These are phyloP conservation scores for Synergus gifuensis DNA, from an alignment of 2,888 invertebrate genomes.

Conservation along the genomic window DNA sequence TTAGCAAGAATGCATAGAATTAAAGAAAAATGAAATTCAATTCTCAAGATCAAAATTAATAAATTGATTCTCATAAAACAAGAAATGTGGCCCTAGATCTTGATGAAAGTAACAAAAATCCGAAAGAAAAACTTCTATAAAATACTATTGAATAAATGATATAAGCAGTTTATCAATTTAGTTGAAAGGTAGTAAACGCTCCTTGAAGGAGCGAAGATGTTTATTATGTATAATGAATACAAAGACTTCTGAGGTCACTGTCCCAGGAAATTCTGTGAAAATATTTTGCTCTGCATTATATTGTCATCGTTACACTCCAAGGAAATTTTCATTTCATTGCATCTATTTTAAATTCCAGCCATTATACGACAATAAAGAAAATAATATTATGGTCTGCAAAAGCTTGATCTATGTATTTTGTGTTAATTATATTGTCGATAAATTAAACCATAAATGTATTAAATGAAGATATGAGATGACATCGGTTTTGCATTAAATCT, in stretches of 20 bases:
- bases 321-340: background rate
- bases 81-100: background rate
- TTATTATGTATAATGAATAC: conserved; percentile 5
- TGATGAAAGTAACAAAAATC: conserved; percentile 1
- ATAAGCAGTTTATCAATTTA: conserved; percentile 23
- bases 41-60: background rate
- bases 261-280: conserved; percentile 13
- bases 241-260: conserved; percentile 5
- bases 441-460: too few species aligned
- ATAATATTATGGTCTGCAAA: too few species aligned
- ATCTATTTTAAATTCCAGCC: background rate
- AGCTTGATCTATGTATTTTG: too few species aligned
- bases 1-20: too few species aligned
- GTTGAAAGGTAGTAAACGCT: conserved; percentile 23
- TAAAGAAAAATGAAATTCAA: background rate
- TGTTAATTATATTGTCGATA: too few species aligned
- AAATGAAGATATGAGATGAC: too few species aligned
- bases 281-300: conserved; percentile 6
- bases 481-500: too few species aligned
- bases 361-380: background rate
- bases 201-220: background rate
- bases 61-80: background rate
- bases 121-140: conserved; percentile 11
- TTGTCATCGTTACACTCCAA: background rate
- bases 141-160: conserved; percentile 19